Base-by-base conservation (phyloP, 1,140 invertebrate genomes). In the Onthophagus taurus region DNA sequence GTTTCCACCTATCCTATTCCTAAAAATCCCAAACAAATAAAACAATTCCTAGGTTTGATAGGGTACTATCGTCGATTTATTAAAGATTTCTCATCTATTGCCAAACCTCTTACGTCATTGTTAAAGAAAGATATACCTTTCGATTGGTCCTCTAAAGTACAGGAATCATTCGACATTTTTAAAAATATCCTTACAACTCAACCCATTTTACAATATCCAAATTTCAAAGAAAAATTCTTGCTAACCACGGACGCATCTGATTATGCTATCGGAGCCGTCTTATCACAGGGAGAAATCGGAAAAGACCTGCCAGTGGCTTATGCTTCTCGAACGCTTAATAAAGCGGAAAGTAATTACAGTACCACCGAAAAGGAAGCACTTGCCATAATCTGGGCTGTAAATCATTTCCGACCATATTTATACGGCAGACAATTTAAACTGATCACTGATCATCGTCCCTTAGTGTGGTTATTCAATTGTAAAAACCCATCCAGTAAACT, bases 371-470 rank as follows among this genome's bases (percentile, higher is more conserved):
- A 37, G 16, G 42, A 49, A 45, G 9, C 41, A 9, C 14, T 49
- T 20, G 42, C 33, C 9, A 45, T 49, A 6, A 36, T 45, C 19
- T 39, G 36, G 24, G 23, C 42, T 7, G 57, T 66, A 0, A 63
- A 70, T 50, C 57, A 65, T 35, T 75, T 70, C 52, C 44, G 57
- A 49, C 62, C 54, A 21, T 77, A 70, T 52, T 41, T 76, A 3
- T 67, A 64, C 38, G 67, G 66, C 4, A 56, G 45, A 16, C 56
- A 65, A 42, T 74, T 77, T 45, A 61, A 29, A 6, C 55, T 75
- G 0, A 34, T 67, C 3, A 75, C 70, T 0, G 73, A 77, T 42
- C 72, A 75, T 42, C 54, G 53, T 45, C 64, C 68, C 0, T 52
- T 76, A n/a, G 46, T 47, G 29, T 75, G 66, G 65, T 49, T 77